Evolutionary conservation across 2,888 invertebrate species (phyloP), one percentile per base, ranked within the genome.

Genomic region (Synanthedon andrenaeformis): DNA sequence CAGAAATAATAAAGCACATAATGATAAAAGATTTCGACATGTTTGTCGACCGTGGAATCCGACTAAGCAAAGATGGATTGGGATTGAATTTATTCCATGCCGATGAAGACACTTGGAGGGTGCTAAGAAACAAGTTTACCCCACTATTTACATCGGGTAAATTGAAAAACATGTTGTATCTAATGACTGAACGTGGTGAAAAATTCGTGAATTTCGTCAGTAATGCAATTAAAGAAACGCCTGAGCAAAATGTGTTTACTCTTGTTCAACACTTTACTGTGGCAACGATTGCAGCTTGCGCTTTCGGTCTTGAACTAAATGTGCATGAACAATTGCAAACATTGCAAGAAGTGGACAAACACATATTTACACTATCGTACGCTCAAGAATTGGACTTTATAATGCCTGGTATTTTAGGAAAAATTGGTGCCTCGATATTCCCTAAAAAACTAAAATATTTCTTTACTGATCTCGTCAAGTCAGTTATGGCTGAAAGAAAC

Each of bases 351-450:
- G 45, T 57, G 11, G 55, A 55, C 12, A 48, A 54, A 41, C 51
- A 52, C 10, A 52, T 57, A 17, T 57, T 57, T 17, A 52, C 42
- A 5, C 13, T 51, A 4, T 51, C 23, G 41, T 53, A 51, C 19
- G 51, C 23, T 48, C 0, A 28, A 2, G 57, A 57, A 76, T 12
- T 62, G 56, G 10, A 55, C 41, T 67, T 75, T 66, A 63, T 77
- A 67, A 73, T 56, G 42, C 79, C 76, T 2, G 72, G 73, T 23
- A 58, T 75, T n/a, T 55, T 76, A 2, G 72, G 65, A 57, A 59
- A 55, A 51, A 28, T 76, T 0, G 69, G 69, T 45, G 8, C 54
- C 3, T 68, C 71, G 0, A 0, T 72, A 1, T 62, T 75, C 19
- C 76, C 76, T 0, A 10, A 12, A 3, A 42, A 48, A 2, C 56